Evolutionary conservation across 2,113 vertebrate species (phyloP).

Genomic region (Mirounga angustirostris): DNA sequence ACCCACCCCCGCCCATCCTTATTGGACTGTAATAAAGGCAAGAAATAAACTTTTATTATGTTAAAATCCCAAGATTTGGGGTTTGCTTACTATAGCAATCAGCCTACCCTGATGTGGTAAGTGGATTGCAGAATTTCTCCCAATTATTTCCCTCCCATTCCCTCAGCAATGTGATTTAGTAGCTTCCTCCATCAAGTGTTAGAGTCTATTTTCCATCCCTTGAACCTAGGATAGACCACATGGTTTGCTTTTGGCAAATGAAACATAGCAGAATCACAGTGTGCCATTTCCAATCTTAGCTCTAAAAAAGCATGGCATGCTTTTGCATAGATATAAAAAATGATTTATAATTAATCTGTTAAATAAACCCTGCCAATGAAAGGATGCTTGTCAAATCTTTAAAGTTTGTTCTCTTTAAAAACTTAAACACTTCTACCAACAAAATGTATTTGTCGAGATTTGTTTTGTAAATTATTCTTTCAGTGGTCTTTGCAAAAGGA

Average conservation of each 20-base stretch:
- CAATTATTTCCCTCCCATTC: not conserved
- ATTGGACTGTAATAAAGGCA: not conserved
- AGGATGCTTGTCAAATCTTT: not conserved
- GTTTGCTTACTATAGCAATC: slow-evolving; percentile 26
- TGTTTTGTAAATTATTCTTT: slow-evolving; percentile 7
- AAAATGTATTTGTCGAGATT: not conserved
- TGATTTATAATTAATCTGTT: not conserved
- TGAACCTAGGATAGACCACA: not conserved
- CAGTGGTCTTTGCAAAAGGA: not conserved
- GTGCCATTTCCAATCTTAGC: slow-evolving; percentile 12
- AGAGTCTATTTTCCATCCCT: slow-evolving; percentile 30
- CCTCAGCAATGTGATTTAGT: not conserved
- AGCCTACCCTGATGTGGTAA: not conserved
- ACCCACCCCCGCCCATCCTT: not conserved
- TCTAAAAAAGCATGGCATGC: not conserved
- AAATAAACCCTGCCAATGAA: slow-evolving; percentile 2
- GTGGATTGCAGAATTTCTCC: not conserved
- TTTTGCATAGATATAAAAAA: not conserved
- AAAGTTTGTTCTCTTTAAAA: slow-evolving; percentile 41
- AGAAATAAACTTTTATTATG: slow-evolving; percentile 27
- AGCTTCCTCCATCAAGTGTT: slow-evolving; percentile 30
- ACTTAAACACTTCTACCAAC: slow-evolving; percentile 10
- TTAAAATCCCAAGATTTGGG: slow-evolving; percentile 17
- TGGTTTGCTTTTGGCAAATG: slow-evolving; percentile 19
- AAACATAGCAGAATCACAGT: slow-evolving; percentile 31